Evolutionary conservation across 2,888 invertebrate genomes (phyloP), one percentile per base, ranked within the genome.

Genomic region (Phymatocera aterrima): DNA sequence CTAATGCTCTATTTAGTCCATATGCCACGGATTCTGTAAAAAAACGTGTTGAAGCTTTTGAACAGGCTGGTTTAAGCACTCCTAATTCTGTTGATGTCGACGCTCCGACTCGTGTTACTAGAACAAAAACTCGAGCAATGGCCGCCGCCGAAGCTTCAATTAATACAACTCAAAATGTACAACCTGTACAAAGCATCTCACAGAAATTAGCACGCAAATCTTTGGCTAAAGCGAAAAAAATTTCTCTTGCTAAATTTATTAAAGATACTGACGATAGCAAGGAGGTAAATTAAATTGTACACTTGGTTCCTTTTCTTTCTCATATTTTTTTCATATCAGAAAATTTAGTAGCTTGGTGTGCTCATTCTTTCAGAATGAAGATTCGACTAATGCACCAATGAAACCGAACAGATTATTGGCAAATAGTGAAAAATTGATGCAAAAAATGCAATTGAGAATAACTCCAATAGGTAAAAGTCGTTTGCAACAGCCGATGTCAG

Each of bases 41-140:
- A 83, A 93, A 92, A 68, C 92, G 93, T 81, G 93, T 93, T 0
- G 93, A 93, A 80, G 93, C 93, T 40, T 93, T 93, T 77, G 93
- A 93, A 82, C 92, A 93, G 81, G 87, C 92, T 82, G 92, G 92
- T 0, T 80, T 84, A 21, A 91, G 91, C 80, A 88, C 86, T 82
- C 89, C 90, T 0, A 85, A 85, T 15, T 60, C 78, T 12, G 82
- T 84, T 12, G 80, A 80, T 1, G 60, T 84, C 1, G 85, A 87
- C n/a, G 79, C 80, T 10, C 86, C 86, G 1, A 89, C 91, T 0
- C 88, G 93, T 82, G 88, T 92, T 0, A 93, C 93, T 0, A 88
- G 93, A 79, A 93, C 93, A 0, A 93, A 93, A 83, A 93, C 93
- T 2, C 89, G 93, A 37, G 93, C 93, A 0, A 91, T 92, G 91